Evolutionary conservation across 2,888 invertebrate species (phyloP).

Genomic region (Apamea epomidion): DNA sequence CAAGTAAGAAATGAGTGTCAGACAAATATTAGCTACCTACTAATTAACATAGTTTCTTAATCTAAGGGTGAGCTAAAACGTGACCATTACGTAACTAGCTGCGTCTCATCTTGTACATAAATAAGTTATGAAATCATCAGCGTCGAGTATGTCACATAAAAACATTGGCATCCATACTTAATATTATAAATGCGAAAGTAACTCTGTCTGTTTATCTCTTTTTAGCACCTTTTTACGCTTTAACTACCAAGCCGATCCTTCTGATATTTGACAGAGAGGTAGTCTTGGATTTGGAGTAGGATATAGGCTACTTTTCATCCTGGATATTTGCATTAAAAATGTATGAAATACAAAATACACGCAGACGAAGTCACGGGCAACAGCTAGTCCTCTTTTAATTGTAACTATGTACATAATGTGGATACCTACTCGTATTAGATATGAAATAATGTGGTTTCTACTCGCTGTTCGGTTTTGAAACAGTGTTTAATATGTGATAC

Average conservation of each 20-base stretch:
- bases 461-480: conserved; percentile 30
- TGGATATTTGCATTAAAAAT: neutral
- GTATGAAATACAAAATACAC: neutral
- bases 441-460: conserved; percentile 13
- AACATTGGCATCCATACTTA: conserved; percentile 29
- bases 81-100: conserved; percentile 51
- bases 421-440: neutral
- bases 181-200: neutral
- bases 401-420: conserved; percentile 9
- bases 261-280: neutral
- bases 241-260: neutral
- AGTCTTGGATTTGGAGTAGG: neutral
- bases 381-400: conserved; percentile 30
- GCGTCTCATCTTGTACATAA: conserved; percentile 51
- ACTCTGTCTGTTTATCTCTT: neutral
- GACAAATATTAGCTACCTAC: conserved; percentile 16
- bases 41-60: conserved; percentile 51
- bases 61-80: conserved; percentile 39
- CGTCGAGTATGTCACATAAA: conserved; percentile 52
- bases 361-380: no score
- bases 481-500: conserved; percentile 45
- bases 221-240: neutral
- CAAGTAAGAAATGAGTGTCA: neutral
- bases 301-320: neutral
- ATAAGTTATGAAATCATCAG: conserved; percentile 63